Evolutionary conservation across 1,140 invertebrate genomes (phyloP), one percentile per base, ranked within the genome.

Genomic region (Galendromus occidentalis): DNA sequence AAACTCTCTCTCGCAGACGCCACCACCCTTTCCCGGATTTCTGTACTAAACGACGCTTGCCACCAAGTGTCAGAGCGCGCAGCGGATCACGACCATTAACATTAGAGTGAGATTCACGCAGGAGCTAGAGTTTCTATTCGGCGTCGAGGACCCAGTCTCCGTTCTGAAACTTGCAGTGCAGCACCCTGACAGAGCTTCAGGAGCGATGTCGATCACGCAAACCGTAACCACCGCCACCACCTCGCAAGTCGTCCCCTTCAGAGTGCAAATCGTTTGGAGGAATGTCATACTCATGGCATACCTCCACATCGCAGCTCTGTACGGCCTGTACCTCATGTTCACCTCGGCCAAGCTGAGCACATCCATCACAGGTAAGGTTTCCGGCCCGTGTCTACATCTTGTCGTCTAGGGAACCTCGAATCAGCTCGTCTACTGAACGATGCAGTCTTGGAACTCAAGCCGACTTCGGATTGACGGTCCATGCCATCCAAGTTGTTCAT

Each of bases 221-320:
- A 59, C 51, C 14, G 33, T 33, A 1, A 33, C 33, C 1, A 59
- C 45, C 0, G 28, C 25, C 14, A 59, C 51, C 25, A 25, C 51
- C 51, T 12, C 51, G 14, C 1, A 25, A 9, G 51, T 33, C 14
- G 51, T 22, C 51, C 51, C 51, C 25, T 69, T 67, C 41, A 69
- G 80, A 69, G 76, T 79, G 41, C 71, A 85, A 71, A 83, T 92
- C 29, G 91, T 96, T 0, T 97, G 93, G 92, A 82, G 85, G 70
- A 98, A 97, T 75, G 88, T 97, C 9, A 77, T 86, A 6, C 75
- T 90, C 0, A 94, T 96, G 74, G 72, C 77, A 7, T 83, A 84
- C 68, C 80, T 98, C n/a, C 94, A 98, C 76, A 29, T 87, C 14
- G 84, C 83, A 25, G 86, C 89, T 2, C 22, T 95, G 0, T 92